Base-by-base conservation (phyloP, 2,113 vertebrate genomes). In the Casuarius casuarius region DNA sequence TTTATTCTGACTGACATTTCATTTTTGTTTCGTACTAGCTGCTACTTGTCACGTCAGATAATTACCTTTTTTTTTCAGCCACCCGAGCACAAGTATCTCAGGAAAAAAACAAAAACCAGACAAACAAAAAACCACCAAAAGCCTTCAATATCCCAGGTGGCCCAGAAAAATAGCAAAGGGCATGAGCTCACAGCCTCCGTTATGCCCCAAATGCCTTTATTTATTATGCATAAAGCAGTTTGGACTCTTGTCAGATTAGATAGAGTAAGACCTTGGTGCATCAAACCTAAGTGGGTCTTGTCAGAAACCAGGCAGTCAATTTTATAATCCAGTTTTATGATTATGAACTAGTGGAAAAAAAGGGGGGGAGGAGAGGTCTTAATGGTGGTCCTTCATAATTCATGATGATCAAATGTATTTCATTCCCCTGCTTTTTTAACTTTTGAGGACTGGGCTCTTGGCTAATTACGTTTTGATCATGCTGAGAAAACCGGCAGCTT, bases 41-140 rank as follows among this genome's bases (percentile, higher is more conserved):
- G 51, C 54, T 90, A 21, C 18, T 78, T 87, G 40, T 71, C 51
- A 20, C 63, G 46, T 78, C 80, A 94, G 76, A 71, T 74, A 95
- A 96, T 84, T 73, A 75, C 40, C 38, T 77, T 90, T 95, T 95
- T 93, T 89, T 61, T 95, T 85, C 80, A 80, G 76, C 59, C 83
- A 95, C 59, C 59, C 86, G 80, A 91, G 51, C 84, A 84, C 66
- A 78, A 67, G 31, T 66, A 74, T 81, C 12, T 88, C 26, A 80
- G 19, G 17, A 12, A 20, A 71, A 81, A 79, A 75, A 13, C 1
- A 3, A 11, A 40, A 56, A 76, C 38, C 38, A 38, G 38, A 7
- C 28, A 63, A 63, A 29, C 28, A 44, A 40, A 10, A 75, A 77
- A 49, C 65, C 59, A 58, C 56, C 9, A 80, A 68, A 92, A 73